Base-by-base conservation (phyloP, 2,888 invertebrate species). In the Papilio protenor region DNA sequence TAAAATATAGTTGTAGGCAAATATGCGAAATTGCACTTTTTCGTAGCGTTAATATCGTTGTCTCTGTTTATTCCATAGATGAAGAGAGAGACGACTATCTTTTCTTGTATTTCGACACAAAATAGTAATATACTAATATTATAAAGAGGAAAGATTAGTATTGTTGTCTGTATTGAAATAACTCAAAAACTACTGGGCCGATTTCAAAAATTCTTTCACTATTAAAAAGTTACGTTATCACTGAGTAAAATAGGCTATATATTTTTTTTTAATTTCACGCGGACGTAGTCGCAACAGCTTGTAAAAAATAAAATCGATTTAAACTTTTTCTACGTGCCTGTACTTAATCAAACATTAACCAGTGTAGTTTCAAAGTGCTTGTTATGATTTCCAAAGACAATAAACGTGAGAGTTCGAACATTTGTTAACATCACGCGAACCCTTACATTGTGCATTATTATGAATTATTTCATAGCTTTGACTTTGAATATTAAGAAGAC, bases 371-470 rank as follows among this genome's bases (percentile, higher is more conserved):
- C 59, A 49, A 5, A 59, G 1, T 14, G 70, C 70, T 52, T 69
- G 77, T 77, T 74, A 77, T 77, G 77, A 77, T 77, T 77, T 70
- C 23, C 33, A 74, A 74, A 74, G 70, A 74, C 70, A 77, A 77
- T 74, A 74, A 40, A 18, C 59, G 74, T 70, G 77, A 70, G 77
- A 77, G 59, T 14, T 1, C 4, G 3, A 14, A 52, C 77, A 77
- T 40, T 6, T 55, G 77, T 14, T 16, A 2, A 10, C 4, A 57
- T 33, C 74, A 77, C 77, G 77, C 77, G 70, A 77, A 59, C 33
- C 45, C 40, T 18, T 40, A 21, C 61, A 59, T 14, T 40, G 21
- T 49, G 49, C 72, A 40, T 21, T 8, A n/a, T 59, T 59, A 74
- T 74, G 0, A 27, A 74, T 18, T 45, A 71, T 71, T 76, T 40